Conservation (phyloP, 1,140 invertebrate genomes). For the Scaptodrosophila lebanonensis region DNA sequence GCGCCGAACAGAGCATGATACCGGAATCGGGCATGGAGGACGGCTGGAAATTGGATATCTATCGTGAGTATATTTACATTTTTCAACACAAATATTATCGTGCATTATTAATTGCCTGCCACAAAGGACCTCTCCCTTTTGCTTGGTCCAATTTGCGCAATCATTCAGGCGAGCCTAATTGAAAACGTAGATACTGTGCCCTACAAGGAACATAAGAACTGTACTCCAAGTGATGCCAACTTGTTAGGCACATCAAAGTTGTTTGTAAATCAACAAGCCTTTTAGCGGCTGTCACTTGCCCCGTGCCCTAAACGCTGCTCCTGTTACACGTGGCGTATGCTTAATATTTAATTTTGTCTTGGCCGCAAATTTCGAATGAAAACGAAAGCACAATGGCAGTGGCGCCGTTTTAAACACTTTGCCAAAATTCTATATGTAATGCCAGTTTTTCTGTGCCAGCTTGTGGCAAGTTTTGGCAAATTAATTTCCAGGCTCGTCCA, state of each 20-base stretch:
- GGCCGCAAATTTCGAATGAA: constrained; percentile 62
- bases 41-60: constrained; percentile 90
- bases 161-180: neutral
- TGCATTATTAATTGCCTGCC: too few relatives aligned
- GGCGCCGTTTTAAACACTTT: constrained; percentile 43
- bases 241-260: constrained; percentile 22
- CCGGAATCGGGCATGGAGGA: constrained; percentile 87
- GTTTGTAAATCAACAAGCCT: constrained; percentile 2
- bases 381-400: constrained; percentile 43
- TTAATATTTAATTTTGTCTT: constrained; percentile 61
- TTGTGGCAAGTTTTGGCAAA: constrained; percentile 72
- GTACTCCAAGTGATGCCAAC: too few relatives aligned
- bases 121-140: too few relatives aligned
- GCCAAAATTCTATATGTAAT: constrained; percentile 22
- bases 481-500: constrained; percentile 68
- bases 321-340: constrained; percentile 23
- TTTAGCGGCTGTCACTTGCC: neutral
- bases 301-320: too few relatives aligned
- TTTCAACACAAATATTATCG: too few relatives aligned
- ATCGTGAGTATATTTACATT: constrained; percentile 83
- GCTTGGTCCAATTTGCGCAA: too few relatives aligned
- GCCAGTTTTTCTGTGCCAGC: constrained; percentile 32
- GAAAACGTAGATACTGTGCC: too few relatives aligned
- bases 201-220: too few relatives aligned
- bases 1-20: constrained; percentile 85